phyloP scores from a whole-genome alignment of 2,113 vertebrate genomes.

The Anhinga anhinga region DNA sequence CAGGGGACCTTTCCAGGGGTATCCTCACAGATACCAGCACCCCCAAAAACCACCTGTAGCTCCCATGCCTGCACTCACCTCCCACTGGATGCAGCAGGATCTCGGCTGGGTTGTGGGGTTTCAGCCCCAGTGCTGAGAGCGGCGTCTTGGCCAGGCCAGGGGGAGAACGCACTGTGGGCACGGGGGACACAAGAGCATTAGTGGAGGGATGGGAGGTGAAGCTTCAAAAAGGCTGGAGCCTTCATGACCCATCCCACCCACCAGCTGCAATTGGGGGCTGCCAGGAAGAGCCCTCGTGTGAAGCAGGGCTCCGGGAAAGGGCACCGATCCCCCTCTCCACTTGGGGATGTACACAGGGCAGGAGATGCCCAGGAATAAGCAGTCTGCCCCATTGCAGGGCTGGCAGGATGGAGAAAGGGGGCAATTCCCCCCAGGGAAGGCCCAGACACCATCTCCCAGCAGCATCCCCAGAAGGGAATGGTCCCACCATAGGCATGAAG shows the following conservation, averaged over 20 bases:
- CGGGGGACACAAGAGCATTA: not conserved
- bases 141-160: slow-evolving; percentile 96
- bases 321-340: not conserved
- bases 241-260: not conserved
- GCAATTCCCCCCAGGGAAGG: not conserved
- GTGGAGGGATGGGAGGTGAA: not conserved
- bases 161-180: slow-evolving; percentile 86
- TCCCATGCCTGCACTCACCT: slow-evolving; percentile 73
- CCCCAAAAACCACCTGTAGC: not conserved
- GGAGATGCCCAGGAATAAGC: not conserved
- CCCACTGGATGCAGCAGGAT: slow-evolving; percentile 90
- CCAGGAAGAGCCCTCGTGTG: not conserved
- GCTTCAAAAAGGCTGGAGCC: not conserved
- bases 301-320: not conserved
- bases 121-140: slow-evolving; percentile 91
- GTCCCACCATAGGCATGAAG: not conserved
- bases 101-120: slow-evolving; percentile 94
- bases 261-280: not conserved
- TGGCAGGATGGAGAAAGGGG: not conserved
- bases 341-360: fast-evolving
- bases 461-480: not conserved
- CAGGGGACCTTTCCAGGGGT: not conserved
- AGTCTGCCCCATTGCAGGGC: not conserved
- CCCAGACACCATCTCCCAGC: not conserved
- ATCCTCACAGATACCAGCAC: not conserved